Evolutionary conservation across 1,140 invertebrate genomes (phyloP).

Genomic region (Drosophila nikananu): DNA sequence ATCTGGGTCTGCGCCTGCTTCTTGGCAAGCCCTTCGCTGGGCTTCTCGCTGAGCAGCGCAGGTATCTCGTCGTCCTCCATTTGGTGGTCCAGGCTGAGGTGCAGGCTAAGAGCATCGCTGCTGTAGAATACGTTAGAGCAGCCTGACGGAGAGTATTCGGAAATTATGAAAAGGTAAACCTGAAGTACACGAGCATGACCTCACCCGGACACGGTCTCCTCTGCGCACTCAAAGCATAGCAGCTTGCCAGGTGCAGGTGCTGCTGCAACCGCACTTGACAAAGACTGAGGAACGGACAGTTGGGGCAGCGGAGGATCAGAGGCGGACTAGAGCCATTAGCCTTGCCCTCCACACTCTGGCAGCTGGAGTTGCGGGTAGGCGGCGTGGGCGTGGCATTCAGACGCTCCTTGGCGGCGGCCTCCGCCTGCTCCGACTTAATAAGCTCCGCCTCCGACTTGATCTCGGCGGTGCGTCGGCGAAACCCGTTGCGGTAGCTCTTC

Average conservation of each 20-base stretch:
- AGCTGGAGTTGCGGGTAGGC: constrained; percentile 50
- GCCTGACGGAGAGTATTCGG: constrained; percentile 48
- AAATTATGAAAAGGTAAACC: neutral
- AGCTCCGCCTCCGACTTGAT: constrained; percentile 80
- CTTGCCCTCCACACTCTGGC: constrained; percentile 51
- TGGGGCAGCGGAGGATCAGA: constrained; percentile 48
- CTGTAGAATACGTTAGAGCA: constrained; percentile 86
- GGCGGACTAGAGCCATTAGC: constrained; percentile 10
- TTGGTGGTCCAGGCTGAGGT: constrained; percentile 86
- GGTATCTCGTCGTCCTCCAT: constrained; percentile 78
- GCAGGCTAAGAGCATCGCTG: constrained; percentile 84
- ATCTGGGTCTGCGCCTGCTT: constrained; percentile 1
- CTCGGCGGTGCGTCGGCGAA: constrained; percentile 71
- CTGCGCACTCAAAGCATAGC: constrained; percentile 45
- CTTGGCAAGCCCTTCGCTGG: constrained; percentile 4
- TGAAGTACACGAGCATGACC: constrained; percentile 32
- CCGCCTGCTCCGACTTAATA: constrained; percentile 78
- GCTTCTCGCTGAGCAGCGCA: constrained; percentile 32
- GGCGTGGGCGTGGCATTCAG: constrained; percentile 77
- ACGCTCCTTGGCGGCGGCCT: constrained; percentile 72
- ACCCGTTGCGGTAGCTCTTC: constrained; percentile 71
- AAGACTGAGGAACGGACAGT: constrained; percentile 68
- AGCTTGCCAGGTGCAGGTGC: constrained; percentile 46
- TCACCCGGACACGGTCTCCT: constrained; percentile 60
- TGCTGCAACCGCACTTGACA: constrained; percentile 44